A percentile compares a stretch with the other conserved stretches of the same genome.
Conservation (phyloP, 2,888 invertebrate species). For the Halictus quadricinctus region DNA sequence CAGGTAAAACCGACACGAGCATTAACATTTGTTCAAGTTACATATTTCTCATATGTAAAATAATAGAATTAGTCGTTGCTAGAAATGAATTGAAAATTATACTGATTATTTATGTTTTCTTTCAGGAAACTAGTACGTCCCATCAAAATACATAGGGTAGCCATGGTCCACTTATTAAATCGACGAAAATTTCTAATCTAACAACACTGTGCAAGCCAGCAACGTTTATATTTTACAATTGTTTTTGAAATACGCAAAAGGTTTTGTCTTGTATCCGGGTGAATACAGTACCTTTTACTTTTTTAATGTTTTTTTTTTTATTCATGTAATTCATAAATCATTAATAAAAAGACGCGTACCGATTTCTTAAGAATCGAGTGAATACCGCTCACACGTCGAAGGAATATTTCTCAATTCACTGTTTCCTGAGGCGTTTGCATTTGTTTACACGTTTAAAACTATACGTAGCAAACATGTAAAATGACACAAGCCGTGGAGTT, state of each 20-base stretch:
- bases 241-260: conserved; percentile 39
- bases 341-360: conserved; percentile 13
- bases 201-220: conserved; percentile 28
- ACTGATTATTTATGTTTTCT: conserved; percentile 59
- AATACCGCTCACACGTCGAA: conserved; percentile 13
- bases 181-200: conserved; percentile 45
- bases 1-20: conserved; percentile 50
- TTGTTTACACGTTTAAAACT: conserved; percentile 6
- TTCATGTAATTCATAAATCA: conserved; percentile 13
- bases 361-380: neutral
- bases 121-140: conserved; percentile 57
- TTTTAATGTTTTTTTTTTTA: conserved; percentile 16
- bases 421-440: conserved; percentile 1
- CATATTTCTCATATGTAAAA: conserved; percentile 35
- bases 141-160: conserved; percentile 53
- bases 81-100: conserved; percentile 32
- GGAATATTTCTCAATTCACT: conserved; percentile 7
- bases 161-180: conserved; percentile 54
- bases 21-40: conserved; percentile 41
- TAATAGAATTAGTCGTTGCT: conserved; percentile 32
- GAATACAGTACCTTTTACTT: conserved; percentile 38
- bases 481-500: conserved; percentile 10
- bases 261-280: conserved; percentile 59
- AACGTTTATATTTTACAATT: conserved; percentile 32
- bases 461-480: neutral